Percentiles rank a stretch among this genome's conserved stretches.
These are phyloP conservation scores for Gavialis gangeticus DNA, from an alignment of 2,113 vertebrate species.

Conservation along the genomic window DNA sequence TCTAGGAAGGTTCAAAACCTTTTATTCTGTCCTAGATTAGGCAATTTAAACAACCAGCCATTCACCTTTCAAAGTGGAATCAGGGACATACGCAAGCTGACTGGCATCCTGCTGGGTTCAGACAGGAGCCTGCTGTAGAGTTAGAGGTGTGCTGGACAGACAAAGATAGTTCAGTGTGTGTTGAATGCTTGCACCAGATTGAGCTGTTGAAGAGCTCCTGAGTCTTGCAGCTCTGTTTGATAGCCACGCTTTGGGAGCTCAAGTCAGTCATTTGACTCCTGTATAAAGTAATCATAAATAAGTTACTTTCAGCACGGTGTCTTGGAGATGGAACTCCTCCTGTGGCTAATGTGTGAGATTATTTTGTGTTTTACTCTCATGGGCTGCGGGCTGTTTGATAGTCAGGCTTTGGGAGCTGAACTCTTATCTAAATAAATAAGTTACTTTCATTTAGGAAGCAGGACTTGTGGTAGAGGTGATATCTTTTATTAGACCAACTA, in stretches of 20 bases:
- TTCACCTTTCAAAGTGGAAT: neutral
- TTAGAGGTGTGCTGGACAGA: neutral
- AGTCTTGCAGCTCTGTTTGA: neutral
- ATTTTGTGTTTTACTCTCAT: too few relatives aligned
- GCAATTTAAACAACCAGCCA: neutral
- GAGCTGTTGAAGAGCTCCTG: neutral
- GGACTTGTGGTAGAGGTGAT: too few relatives aligned
- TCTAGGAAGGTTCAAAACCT: neutral
- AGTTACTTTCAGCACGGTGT: too few relatives aligned
- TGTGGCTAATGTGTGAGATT: too few relatives aligned
- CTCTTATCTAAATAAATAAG: too few relatives aligned
- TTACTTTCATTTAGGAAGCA: too few relatives aligned
- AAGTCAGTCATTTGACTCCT: neutral
- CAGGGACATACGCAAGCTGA: neutral
- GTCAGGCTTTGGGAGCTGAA: too few relatives aligned
- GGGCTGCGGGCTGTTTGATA: too few relatives aligned
- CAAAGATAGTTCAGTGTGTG: neutral
- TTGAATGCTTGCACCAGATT: neutral
- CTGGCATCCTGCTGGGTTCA: neutral
- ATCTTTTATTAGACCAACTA: too few relatives aligned
- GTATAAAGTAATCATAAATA: neutral
- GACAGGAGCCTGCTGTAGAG: neutral
- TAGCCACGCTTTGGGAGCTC: neutral
- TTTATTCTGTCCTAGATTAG: neutral
- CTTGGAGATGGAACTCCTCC: too few relatives aligned